Percentiles rank a stretch among this genome's conserved stretches.
phyloP scores from a whole-genome alignment of 2,888 invertebrate species.

The Watsonalla binaria region DNA sequence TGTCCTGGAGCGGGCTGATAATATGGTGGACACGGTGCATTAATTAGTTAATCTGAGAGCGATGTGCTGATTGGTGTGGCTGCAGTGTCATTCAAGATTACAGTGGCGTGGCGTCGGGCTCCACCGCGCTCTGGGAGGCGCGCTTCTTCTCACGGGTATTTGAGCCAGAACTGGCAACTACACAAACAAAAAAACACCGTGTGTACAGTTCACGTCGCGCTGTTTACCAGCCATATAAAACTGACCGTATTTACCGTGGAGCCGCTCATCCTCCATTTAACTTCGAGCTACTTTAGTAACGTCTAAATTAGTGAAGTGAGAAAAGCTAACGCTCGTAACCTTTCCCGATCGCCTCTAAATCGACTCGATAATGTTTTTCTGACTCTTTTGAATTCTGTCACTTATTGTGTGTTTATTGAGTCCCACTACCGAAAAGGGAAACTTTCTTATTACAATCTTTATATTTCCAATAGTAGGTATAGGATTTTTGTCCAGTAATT shows the following conservation, averaged over 20 bases:
- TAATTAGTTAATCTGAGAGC: constrained; percentile 47
- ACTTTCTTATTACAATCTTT: constrained; percentile 55
- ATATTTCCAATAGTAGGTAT: constrained; percentile 46
- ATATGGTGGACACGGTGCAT: constrained; percentile 29
- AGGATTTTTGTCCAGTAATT: constrained; percentile 29
- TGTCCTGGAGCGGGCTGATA: constrained; percentile 25
- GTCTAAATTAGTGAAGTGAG: constrained; percentile 76
- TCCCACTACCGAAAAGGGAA: constrained; percentile 54
- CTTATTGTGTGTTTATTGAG: constrained; percentile 65
- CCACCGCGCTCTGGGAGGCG: constrained; percentile 36
- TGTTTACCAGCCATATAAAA: constrained; percentile 73
- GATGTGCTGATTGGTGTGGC: constrained; percentile 48
- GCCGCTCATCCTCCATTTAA: constrained; percentile 72
- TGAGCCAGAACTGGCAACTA: constrained; percentile 63
- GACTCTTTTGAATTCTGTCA: constrained; percentile 53
- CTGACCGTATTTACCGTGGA: constrained; percentile 69
- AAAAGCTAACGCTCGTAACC: constrained; percentile 73
- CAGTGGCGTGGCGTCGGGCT: constrained; percentile 26
- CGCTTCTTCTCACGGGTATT: constrained; percentile 73
- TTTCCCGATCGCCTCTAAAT: constrained; percentile 68
- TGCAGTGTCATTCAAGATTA: constrained; percentile 68
- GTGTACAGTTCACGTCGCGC: constrained; percentile 75
- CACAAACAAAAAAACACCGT: constrained; percentile 71
- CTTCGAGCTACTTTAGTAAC: constrained; percentile 72
- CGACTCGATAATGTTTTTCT: constrained; percentile 67